Conservation (phyloP, 2,113 vertebrate species). For the Lamprologus callipterus region DNA sequence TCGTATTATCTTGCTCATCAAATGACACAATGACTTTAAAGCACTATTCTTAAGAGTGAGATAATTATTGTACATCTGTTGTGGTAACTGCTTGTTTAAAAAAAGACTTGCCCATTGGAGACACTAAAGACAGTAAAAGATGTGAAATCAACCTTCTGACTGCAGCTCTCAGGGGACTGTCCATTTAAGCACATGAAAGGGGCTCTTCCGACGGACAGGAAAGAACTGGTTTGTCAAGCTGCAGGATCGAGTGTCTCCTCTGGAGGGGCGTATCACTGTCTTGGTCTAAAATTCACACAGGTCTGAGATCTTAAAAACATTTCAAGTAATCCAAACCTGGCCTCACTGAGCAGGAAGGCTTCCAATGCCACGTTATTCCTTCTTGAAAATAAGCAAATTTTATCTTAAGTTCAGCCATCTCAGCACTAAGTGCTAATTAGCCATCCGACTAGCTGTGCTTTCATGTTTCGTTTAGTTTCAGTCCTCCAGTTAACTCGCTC, state of each 20-base stretch:
- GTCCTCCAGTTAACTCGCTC: not conserved
- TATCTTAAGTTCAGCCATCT: not conserved
- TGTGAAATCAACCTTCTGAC: not conserved
- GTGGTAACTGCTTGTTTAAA: not conserved
- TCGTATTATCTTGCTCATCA: not conserved
- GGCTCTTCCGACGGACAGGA: not conserved
- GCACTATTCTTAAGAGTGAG: not conserved
- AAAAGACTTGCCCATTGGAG: not conserved
- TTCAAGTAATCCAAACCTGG: not conserved
- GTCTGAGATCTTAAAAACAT: not conserved
- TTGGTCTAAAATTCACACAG: not conserved
- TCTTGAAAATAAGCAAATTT: not conserved
- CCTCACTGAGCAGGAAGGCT: not conserved
- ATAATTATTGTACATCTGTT: not conserved
- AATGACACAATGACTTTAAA: not conserved
- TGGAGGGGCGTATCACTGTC: not conserved
- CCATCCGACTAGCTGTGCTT: not conserved
- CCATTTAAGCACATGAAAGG: constrained; percentile 15
- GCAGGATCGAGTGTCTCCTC: not conserved
- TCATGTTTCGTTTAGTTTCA: not conserved
- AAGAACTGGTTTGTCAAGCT: not conserved
- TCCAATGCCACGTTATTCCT: not conserved
- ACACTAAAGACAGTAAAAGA: not conserved
- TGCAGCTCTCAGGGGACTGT: not conserved
- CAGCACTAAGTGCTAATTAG: not conserved